phyloP scores from a whole-genome alignment of 2,888 invertebrate species.

The Dasysyrphus albostriatus region DNA sequence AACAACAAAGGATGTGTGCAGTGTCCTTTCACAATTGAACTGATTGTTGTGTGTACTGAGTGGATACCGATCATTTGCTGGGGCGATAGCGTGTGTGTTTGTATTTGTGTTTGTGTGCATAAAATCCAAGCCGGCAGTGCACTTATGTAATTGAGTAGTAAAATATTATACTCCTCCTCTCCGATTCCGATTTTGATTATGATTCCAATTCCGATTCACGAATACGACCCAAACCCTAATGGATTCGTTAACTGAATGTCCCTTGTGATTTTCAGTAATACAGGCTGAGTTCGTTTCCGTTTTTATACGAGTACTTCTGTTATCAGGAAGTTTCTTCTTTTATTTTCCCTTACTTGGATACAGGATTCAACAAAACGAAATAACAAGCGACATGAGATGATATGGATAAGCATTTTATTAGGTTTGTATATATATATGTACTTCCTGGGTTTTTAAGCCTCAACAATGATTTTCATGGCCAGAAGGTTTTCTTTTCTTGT shows the following conservation, averaged over 20 bases:
- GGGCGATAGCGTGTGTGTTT: slow-evolving; percentile 33
- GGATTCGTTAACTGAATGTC: slow-evolving; percentile 66
- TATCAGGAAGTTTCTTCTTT: slow-evolving; percentile 1
- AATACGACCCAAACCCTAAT: slow-evolving; percentile 43
- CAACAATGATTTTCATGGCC: slow-evolving; percentile 31
- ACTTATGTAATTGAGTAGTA: slow-evolving; percentile 74
- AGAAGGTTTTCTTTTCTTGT: slow-evolving; percentile 44
- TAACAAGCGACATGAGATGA: slow-evolving; percentile 57
- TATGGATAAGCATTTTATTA: slow-evolving; percentile 68
- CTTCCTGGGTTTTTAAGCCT: slow-evolving; percentile 39
- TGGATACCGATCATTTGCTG: slow-evolving; percentile 61
- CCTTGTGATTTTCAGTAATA: slow-evolving; percentile 36
- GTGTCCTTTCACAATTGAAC: slow-evolving; percentile 69
- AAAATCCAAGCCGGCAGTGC: slow-evolving; percentile 67
- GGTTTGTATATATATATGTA: slow-evolving; percentile 65
- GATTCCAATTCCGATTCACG: neutral
- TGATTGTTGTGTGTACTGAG: slow-evolving; percentile 58
- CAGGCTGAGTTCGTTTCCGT: slow-evolving; percentile 3
- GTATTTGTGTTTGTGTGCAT: slow-evolving; percentile 35
- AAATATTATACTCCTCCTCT: slow-evolving; percentile 30
- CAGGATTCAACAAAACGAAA: slow-evolving; percentile 27
- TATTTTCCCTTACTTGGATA: slow-evolving; percentile 14
- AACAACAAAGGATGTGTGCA: slow-evolving; percentile 47
- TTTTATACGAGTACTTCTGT: neutral
- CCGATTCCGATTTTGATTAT: neutral